Evolutionary conservation across 1,140 invertebrate species (phyloP), one percentile per base, ranked within the genome.

Genomic region (Chymomyza costata): DNA sequence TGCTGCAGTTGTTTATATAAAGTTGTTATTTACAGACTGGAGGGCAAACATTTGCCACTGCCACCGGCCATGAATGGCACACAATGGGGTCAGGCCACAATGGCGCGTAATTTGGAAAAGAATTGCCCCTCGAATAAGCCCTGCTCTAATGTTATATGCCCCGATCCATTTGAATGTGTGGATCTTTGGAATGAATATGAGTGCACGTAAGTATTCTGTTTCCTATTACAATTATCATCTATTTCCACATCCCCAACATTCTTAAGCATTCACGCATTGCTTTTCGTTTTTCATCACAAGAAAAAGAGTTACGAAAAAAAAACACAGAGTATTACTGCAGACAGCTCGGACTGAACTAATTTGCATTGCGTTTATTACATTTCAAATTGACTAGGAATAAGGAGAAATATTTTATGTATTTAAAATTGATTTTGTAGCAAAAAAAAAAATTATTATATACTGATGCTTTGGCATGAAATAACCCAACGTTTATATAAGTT

Each of bases 111-210:
- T 85, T 86, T 98, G 10, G 93, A 95, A 67, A 92, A 92, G 39
- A 93, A 95, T 70, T 99, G 97, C 85, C 92, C 94, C 2, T 97
- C 95, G 0, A 96, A 97, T 70, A 95, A 96, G 76, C 95, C 96
- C 14, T 98, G 97, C 84, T 91, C 93, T 37, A 95, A 95, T 84
- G 93, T 96, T 28, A 93, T 93, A 59, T 98, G 97, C 83, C 92
- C 93, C 0, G 92, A 94, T 68, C 94, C 95, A n/a, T 96, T 97
- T 85, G 94, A 96, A 63, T 99, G 97, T 87, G 93, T 96, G 19
- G 96, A 98, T 87, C 90, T 98, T 0, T 99, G 97, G 97, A 96
- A 95, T 86, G 93, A 95, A 86, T 95, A 96, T 73, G 96, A 98
- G 78, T 99, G 97, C 95, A 96, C 95, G 96, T 98, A 88, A 93